Percentiles rank a stretch among this genome's conserved stretches.
phyloP scores from a whole-genome alignment of 2,113 vertebrate genomes.

The Hyla sarda region DNA sequence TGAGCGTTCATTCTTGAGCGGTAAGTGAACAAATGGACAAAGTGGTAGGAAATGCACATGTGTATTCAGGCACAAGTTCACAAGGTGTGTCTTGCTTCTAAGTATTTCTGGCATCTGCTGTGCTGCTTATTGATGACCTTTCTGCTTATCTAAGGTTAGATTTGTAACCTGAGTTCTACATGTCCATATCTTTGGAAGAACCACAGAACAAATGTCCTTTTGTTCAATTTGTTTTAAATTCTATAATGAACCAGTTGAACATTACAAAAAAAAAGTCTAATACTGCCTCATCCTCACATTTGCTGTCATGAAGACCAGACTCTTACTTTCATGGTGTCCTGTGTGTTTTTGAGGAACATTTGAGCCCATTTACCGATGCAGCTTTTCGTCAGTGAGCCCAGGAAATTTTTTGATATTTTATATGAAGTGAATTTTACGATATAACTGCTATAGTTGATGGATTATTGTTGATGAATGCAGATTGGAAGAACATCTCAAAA shows the following conservation, averaged over 20 bases:
- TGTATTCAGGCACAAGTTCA: conserved; percentile 35
- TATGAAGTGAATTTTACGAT: too few species aligned
- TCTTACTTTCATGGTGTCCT: too few species aligned
- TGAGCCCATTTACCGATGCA: too few species aligned
- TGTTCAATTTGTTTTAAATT: background rate
- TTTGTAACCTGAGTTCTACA: background rate
- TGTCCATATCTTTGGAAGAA: background rate
- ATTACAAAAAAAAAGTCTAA: background rate
- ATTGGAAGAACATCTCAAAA: too few species aligned
- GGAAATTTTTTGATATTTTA: too few species aligned
- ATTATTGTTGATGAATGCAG: too few species aligned
- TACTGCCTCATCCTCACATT: background rate
- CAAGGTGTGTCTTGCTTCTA: conserved; percentile 26
- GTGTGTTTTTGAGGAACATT: too few species aligned
- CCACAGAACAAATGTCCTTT: background rate
- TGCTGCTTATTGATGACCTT: conserved; percentile 44
- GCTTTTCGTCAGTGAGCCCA: too few species aligned
- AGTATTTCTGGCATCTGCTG: conserved; percentile 50
- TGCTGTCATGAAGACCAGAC: background rate
- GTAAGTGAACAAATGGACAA: background rate
- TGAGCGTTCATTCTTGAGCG: background rate
- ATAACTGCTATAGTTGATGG: too few species aligned
- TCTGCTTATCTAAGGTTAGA: conserved; percentile 42
- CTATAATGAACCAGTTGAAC: background rate
- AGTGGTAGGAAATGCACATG: background rate